Evolutionary conservation across 1,140 invertebrate species (phyloP).

Genomic region (Apis laboriosa): DNA sequence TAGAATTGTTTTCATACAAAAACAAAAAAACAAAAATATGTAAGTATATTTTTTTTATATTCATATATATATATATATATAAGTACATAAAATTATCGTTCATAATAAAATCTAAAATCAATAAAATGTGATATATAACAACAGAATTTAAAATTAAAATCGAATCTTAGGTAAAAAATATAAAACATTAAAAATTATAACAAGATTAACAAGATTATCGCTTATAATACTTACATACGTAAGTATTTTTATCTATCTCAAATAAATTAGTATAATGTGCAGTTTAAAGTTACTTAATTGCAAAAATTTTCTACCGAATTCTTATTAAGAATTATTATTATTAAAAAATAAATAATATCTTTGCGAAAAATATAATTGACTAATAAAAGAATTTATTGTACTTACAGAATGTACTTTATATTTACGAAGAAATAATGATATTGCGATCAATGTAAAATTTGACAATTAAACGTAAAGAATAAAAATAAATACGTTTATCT

Average conservation of each 20-base stretch:
- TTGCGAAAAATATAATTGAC: not conserved
- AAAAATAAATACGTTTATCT: constrained; percentile 23
- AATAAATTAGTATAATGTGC: not conserved
- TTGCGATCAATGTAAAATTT: not conserved
- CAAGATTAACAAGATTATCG: not conserved
- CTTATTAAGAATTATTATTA: no score
- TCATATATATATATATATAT: no score
- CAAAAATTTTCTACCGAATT: not conserved
- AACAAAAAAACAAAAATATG: no score
- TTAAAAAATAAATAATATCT: not conserved
- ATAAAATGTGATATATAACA: not conserved
- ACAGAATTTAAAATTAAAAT: no score
- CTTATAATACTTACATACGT: not conserved
- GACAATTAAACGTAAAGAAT: not conserved
- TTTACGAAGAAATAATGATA: not conserved
- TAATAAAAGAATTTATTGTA: not conserved
- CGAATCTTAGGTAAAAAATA: not conserved
- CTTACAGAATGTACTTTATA: not conserved
- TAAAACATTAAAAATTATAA: not conserved
- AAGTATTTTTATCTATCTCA: constrained; percentile 26
- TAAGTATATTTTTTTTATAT: no score
- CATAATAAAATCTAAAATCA: not conserved
- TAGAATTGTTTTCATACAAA: no score
- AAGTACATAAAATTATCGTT: no score
- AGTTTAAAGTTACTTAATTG: constrained; percentile 10